Evolutionary conservation across 2,888 invertebrate species (phyloP), one percentile per base, ranked within the genome.

Genomic region (Pasiphila rectangulata): DNA sequence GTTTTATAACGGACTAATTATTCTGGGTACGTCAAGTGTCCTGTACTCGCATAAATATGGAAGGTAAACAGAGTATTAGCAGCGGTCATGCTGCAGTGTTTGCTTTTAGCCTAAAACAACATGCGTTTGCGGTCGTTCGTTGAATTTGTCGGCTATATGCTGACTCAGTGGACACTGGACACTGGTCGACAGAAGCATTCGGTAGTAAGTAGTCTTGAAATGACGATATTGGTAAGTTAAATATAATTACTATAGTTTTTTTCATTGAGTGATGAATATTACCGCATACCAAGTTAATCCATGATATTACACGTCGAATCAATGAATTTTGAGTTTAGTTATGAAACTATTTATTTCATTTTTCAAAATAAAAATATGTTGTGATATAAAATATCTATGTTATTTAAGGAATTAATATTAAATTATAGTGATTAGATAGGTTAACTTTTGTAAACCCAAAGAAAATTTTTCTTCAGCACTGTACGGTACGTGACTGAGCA

Each of bases 21-120:
- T 86, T 84, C 83, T 69, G 72, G 72, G 74, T 77, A 72, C 67
- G 69, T 64, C 69, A 72, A 70, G 73, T 69, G 66, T 48, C 67
- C 61, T 63, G 75, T 75, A 75, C 79, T 32, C 41, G 50, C 80
- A 86, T 88, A 87, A 88, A 87, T 87, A 87, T 85, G 69, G 68
- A 72, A 71, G 63, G 77, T 72, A 87, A 87, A 88, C 87, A 87
- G 67, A 59, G 77, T 76, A 79, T 86, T 83, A 83, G 83, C 83
- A 81, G 75, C 79, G 83, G 86, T 83, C 85, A 83, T 76, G 81
- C 77, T 83, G 83, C 81, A 74, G 68, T 87, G 87, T 88, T 87
- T 88, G 82, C 67, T 58, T 69, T 75, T 68, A 79, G 76, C 87
- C 87, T 88, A 86, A 88, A 88, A 85, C 86, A 88, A 88, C 88